Evolutionary conservation across 2,888 invertebrate species (phyloP).

Genomic region (Myopa testacea): DNA sequence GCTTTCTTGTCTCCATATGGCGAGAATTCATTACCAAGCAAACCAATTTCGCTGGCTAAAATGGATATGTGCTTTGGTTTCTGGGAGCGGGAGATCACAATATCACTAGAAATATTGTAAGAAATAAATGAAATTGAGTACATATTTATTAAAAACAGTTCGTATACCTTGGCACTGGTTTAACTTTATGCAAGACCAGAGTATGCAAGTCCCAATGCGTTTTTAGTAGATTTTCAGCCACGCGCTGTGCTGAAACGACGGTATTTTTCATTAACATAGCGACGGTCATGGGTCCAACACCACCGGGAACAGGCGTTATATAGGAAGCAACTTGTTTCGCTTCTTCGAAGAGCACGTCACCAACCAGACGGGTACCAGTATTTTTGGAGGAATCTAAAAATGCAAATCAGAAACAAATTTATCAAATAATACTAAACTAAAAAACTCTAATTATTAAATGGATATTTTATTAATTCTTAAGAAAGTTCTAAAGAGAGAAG

Average conservation of each 20-base stretch:
- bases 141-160: not conserved
- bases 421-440: no score
- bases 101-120: constrained; percentile 75
- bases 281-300: constrained; percentile 99
- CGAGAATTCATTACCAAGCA: constrained; percentile 84
- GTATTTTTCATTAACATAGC: constrained; percentile 98
- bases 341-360: constrained; percentile 91
- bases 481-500: not conserved
- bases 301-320: constrained; percentile 96
- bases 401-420: not conserved
- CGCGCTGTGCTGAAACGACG: constrained; percentile 81
- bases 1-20: constrained; percentile 95
- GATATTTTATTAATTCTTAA: not conserved
- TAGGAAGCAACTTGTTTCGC: constrained; percentile 84
- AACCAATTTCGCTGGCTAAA: constrained; percentile 86
- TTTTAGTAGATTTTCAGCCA: constrained; percentile 71
- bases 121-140: not conserved
- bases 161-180: constrained; percentile 85
- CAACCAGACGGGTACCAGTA: constrained; percentile 85
- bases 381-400: constrained; percentile 80
- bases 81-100: constrained; percentile 89
- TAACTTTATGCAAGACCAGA: constrained; percentile 74
- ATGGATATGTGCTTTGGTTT: constrained; percentile 84
- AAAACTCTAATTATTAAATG: not conserved
- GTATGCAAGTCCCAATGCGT: constrained; percentile 79